Conservation (phyloP, 2,797 vertebrate species). For the Enteromius viviparus region DNA sequence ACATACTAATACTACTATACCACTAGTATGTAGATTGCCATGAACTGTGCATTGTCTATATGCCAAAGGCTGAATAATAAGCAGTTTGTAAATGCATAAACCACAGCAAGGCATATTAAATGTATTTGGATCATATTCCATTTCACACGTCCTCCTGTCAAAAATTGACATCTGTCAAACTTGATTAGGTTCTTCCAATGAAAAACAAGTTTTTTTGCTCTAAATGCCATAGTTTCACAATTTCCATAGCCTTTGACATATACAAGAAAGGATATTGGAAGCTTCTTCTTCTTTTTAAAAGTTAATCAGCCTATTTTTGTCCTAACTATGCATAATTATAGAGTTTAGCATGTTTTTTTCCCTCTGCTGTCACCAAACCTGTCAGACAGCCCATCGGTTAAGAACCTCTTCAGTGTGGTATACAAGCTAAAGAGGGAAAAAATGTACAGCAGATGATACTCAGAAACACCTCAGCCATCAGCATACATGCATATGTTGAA, state of each 20-base stretch:
- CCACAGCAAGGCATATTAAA: not conserved
- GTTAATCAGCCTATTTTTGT: not conserved
- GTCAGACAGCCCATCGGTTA: not conserved
- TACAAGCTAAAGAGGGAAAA: not conserved
- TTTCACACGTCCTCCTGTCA: not conserved
- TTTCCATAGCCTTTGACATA: not conserved
- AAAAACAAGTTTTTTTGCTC: not conserved
- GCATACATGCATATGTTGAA: not conserved
- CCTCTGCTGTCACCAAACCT: not conserved
- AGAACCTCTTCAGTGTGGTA: not conserved
- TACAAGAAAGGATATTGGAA: not conserved
- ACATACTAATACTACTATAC: not conserved
- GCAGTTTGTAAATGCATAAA: slow-evolving; percentile 1
- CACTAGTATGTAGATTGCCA: not conserved
- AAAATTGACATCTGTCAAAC: not conserved
- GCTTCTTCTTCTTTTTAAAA: not conserved
- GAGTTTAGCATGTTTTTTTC: slow-evolving; percentile 3
- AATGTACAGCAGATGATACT: not conserved
- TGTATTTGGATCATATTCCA: not conserved
- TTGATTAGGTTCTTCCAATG: not conserved
- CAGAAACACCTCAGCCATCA: not conserved
- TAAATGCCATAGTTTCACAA: not conserved
- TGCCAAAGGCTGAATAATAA: not conserved
- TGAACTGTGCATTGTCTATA: not conserved
- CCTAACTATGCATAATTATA: slow-evolving; percentile 8